Evolutionary conservation across 2,888 invertebrate genomes (phyloP), one percentile per base, ranked within the genome.

Genomic region (Koerneria pararmatus): DNA sequence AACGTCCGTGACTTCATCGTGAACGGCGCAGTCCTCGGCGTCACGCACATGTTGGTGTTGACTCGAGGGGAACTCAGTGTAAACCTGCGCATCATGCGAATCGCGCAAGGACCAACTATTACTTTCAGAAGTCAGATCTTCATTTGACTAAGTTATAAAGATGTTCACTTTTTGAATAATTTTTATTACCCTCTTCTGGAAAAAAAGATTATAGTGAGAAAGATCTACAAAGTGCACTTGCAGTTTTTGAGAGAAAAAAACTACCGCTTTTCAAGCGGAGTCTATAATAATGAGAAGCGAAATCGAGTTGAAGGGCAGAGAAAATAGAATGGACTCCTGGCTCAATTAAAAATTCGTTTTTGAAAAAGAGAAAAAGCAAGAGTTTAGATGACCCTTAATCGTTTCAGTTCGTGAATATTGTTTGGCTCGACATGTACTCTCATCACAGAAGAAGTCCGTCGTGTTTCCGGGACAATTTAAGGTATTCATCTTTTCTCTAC

Each of bases 1-100:
- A 89, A 90, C n/a, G 88, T 98, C 49, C 95, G 95, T 83, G 98
- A 98, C 85, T 97, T 94, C 85, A 89, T 95, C 0, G 90, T 91
- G 2, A 88, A 95, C 61, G 91, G 95, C 5, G 91, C 94, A 5
- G 88, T 90, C 69, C 75, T 98, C 49, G 93, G 95, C 83, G 95
- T 98, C 0, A 90, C 92, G 0, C 95, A 97, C 84, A 88, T 98
- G 87, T 88, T 91, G 77, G 89, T 91, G 71, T 92, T 97, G 80
- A 92, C 94, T 0, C 90, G 90, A 82, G 91, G 95, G 0, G 90
- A 91, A 63, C 86, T 89, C 0, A 91, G 91, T 60, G 88, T 91
- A 41, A 93, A 95, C 80, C 87, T 98, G 82, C 90, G 93, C 83
- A 86, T 97, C 34, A 88, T 89, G 19, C 87, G 93, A 46, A 84